These are phyloP conservation scores for Hybos culiciformis DNA, from an alignment of 2,888 invertebrate species.

Conservation along the genomic window DNA sequence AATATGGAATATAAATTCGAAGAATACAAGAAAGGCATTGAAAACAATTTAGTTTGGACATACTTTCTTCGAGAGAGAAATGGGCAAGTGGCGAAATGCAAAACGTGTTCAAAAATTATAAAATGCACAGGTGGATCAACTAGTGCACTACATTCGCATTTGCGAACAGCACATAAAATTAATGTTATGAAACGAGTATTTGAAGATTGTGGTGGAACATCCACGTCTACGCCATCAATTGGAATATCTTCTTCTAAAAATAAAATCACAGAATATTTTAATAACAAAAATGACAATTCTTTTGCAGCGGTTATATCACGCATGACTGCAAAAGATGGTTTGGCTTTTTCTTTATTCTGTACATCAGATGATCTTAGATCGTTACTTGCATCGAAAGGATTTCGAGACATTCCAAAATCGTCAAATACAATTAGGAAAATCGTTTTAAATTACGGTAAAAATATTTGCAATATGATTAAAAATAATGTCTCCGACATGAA, in stretches of 20 bases:
- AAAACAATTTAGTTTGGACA: not conserved
- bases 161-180: not conserved
- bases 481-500: no score
- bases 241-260: not conserved
- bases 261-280: not conserved
- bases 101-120: constrained; percentile 1
- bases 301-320: no score
- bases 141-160: not conserved
- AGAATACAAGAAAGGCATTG: no score
- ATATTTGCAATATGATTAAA: no score
- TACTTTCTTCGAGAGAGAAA: not conserved
- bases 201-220: not conserved
- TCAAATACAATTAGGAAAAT: no score
- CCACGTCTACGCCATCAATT: not conserved
- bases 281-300: not conserved
- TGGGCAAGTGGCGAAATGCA: not conserved
- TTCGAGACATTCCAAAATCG: no score
- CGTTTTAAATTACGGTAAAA: no score
- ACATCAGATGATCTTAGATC: no score
- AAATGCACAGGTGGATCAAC: constrained; percentile 2
- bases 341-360: no score
- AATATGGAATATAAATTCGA: no score
- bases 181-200: not conserved
- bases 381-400: no score
- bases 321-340: no score